phyloP scores from a whole-genome alignment of 2,113 vertebrate species.

The Corythaeola cristata region DNA sequence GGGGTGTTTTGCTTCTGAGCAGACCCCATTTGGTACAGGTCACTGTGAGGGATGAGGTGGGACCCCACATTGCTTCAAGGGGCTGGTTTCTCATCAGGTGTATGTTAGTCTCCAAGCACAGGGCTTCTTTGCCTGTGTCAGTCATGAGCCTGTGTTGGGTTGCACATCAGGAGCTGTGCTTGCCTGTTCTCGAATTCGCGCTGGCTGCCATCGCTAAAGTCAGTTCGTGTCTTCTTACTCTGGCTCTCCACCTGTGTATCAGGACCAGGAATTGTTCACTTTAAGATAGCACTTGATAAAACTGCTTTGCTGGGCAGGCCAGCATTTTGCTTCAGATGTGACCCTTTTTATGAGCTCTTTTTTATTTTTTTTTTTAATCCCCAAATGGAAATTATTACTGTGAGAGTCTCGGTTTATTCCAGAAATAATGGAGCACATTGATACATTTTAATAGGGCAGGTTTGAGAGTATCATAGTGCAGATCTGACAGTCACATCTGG shows the following conservation, averaged over 20 bases:
- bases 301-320: background rate
- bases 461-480: background rate
- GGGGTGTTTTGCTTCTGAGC: background rate
- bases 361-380: rapidly evolving
- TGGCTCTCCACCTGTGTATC: background rate
- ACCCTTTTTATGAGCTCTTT: background rate
- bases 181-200: background rate
- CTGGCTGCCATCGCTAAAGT: background rate
- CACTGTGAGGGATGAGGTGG: background rate
- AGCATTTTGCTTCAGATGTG: background rate
- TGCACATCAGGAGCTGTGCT: background rate
- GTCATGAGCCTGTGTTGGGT: background rate
- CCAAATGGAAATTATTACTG: background rate
- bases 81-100: background rate
- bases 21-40: background rate
- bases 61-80: background rate
- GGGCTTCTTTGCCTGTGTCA: background rate
- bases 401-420: background rate
- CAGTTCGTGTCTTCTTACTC: background rate
- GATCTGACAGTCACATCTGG: background rate
- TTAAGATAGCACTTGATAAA: background rate
- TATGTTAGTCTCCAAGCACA: background rate
- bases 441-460: background rate
- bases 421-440: background rate
- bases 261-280: background rate